Percentiles rank a stretch among this genome's conserved stretches.
These are phyloP conservation scores for Potamilus streckersoni DNA, from an alignment of 1,140 invertebrate genomes.

Conservation along the genomic window DNA sequence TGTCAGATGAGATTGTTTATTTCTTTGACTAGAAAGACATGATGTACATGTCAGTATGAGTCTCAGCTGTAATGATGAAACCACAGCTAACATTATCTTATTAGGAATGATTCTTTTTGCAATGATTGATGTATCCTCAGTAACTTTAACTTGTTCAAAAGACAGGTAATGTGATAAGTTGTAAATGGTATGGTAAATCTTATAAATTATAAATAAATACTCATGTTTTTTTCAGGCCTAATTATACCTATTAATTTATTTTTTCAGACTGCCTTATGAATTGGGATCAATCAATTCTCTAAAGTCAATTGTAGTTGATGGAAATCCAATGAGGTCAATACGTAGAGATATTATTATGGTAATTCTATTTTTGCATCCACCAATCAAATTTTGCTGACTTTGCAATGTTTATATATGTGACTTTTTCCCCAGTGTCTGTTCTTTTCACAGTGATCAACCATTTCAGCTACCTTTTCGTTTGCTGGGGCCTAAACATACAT, in stretches of 20 bases:
- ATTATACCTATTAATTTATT: neutral
- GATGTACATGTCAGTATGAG: no score
- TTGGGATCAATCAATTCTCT: conserved; percentile 83
- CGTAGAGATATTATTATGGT: conserved; percentile 66
- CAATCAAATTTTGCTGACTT: no score
- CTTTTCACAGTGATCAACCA: no score
- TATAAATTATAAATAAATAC: conserved; percentile 1
- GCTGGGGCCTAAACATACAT: no score
- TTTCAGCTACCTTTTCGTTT: no score
- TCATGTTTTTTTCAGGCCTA: neutral
- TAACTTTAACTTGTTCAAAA: no score
- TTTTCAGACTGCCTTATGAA: conserved; percentile 79
- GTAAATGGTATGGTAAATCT: neutral
- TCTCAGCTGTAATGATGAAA: no score
- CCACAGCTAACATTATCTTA: no score
- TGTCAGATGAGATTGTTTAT: no score
- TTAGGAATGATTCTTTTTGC: no score
- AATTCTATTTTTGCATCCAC: conserved; percentile 1
- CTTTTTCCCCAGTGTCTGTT: neutral
- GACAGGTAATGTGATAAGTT: neutral
- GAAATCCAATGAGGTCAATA: conserved; percentile 80
- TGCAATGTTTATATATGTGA: neutral
- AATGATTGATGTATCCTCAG: no score
- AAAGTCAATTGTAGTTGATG: conserved; percentile 85
- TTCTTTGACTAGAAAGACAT: no score